These are phyloP conservation scores for Rhynchonycteris naso DNA, from an alignment of 2,797 vertebrate species.

Conservation along the genomic window DNA sequence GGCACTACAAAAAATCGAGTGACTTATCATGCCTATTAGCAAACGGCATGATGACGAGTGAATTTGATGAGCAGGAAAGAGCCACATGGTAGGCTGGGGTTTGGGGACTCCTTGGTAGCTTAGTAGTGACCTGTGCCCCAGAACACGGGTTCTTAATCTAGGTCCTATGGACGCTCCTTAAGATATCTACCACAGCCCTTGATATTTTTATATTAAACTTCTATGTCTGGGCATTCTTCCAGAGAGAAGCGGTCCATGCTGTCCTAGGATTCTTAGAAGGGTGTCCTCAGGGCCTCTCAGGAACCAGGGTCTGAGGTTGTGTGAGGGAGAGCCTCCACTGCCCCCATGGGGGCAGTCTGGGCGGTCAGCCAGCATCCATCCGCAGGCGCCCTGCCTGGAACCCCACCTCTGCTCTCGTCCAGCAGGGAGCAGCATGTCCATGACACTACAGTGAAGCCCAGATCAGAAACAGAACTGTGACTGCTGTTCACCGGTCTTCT, in stretches of 20 bases:
- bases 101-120: not conserved
- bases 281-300: not conserved
- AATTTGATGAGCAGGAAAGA: not conserved
- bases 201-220: not conserved
- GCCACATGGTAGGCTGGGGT: not conserved
- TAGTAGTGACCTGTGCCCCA: not conserved
- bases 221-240: not conserved
- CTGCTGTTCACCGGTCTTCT: not conserved
- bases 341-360: rapidly evolving
- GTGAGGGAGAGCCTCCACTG: not conserved
- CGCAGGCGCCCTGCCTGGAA: not conserved
- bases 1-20: not conserved
- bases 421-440: rapidly evolving
- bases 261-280: not conserved
- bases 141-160: not conserved
- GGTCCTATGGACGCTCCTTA: not conserved
- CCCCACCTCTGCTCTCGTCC: not conserved
- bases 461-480: not conserved
- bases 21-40: not conserved
- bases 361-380: not conserved
- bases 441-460: not conserved
- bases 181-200: not conserved
- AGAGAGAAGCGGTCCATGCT: not conserved
- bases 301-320: rapidly evolving
- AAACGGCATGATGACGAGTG: not conserved